Evolutionary conservation across 2,888 invertebrate species (phyloP).

Genomic region (Tetropium fuscum): DNA sequence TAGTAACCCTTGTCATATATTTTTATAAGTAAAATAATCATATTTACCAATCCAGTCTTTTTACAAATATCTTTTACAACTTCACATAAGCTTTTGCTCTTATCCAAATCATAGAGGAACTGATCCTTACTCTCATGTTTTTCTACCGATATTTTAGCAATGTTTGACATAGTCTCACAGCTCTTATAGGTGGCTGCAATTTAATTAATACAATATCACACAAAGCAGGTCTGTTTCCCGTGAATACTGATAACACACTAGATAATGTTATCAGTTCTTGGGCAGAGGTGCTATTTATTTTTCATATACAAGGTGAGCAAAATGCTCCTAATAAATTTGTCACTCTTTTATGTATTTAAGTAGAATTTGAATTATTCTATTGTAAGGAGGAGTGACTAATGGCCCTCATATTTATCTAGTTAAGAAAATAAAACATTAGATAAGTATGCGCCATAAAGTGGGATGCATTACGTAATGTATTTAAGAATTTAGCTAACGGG

Average conservation of each 20-base stretch:
- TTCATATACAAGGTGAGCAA: background rate
- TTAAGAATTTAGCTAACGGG: too few relatives aligned
- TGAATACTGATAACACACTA: slow-evolving; percentile 11
- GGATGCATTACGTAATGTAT: too few relatives aligned
- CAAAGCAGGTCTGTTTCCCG: background rate
- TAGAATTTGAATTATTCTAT: background rate
- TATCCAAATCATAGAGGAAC: slow-evolving; percentile 53
- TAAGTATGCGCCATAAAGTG: too few relatives aligned
- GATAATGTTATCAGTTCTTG: slow-evolving; percentile 18
- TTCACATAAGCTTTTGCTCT: slow-evolving; percentile 46
- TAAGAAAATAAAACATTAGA: too few relatives aligned
- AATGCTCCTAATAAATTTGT: too few relatives aligned
- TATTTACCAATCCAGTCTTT: slow-evolving; percentile 47
- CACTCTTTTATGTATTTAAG: too few relatives aligned
- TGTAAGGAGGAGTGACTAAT: too few relatives aligned
- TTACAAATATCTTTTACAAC: slow-evolving; percentile 49
- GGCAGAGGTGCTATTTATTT: slow-evolving; percentile 12
- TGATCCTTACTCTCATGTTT: slow-evolving; percentile 49
- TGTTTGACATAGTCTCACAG: slow-evolving; percentile 33
- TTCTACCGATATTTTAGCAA: slow-evolving; percentile 57
- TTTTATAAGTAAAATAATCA: slow-evolving; percentile 6
- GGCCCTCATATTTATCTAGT: too few relatives aligned
- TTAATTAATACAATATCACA: slow-evolving; percentile 4
- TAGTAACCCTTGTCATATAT: too few relatives aligned
- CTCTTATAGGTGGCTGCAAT: background rate